Base-by-base conservation (phyloP, 2,888 invertebrate genomes). In the Cantharis nigra region DNA sequence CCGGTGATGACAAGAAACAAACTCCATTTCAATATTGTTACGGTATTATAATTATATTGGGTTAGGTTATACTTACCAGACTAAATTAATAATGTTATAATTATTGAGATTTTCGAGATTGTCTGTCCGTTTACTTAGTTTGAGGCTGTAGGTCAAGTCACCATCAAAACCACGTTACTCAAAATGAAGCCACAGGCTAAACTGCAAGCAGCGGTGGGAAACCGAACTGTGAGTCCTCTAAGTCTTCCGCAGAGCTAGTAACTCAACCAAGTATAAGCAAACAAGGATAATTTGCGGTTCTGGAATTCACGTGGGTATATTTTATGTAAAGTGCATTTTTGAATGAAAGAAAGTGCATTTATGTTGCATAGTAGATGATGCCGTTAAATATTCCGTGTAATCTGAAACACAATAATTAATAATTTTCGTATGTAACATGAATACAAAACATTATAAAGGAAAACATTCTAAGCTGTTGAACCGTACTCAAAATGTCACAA, bases 401-500 rank as follows among this genome's bases (percentile, higher is more conserved):
- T 49, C 49, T 13, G 13, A 49, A 49, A 49, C n/a, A 49, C 49
- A 49, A 49, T 49, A 49, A 49, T 49, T 49, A 49, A 49, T 49
- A 49, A 49, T 49, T n/a, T 49, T 49, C 49, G 49, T 49, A 49
- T 49, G 49, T 49, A 49, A 49, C 49, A 49, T 49, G 49, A 49
- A 49, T 49, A 49, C 49, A 49, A 49, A 49, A 49, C 49, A 49
- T 49, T 23, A 67, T 20, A 67, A 67, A 26, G 65, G 65, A 67
- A 67, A 23, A 67, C 65, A 67, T 67, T 23, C 23, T 67, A 67
- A 67, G 26, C 65, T 67, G 65, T 67, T 67, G 65, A 67, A 67
- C 65, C 65, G 65, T 67, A 67, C 65, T 67, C 65, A 67, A 67
- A 67, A 67, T 67, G 65, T 67, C 65, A 67, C 65, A 67, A 67